A percentile compares a stretch with the other conserved stretches of the same genome.
Evolutionary conservation across 2,888 invertebrate species (phyloP).

Genomic region (Drosophila birchii): DNA sequence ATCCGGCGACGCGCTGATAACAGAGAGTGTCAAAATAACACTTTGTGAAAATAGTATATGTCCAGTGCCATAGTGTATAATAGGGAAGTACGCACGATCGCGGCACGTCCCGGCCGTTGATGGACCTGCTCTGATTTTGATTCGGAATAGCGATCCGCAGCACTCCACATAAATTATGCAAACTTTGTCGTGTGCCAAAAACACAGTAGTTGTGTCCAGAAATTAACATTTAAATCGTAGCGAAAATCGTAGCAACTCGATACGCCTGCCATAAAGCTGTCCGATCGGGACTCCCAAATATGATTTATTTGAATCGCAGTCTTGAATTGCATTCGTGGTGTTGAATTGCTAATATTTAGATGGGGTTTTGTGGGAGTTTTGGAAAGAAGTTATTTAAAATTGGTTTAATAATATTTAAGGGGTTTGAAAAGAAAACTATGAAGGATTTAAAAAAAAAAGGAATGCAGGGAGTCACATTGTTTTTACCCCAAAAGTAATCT

Average conservation of each 20-base stretch:
- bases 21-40: conserved; percentile 60
- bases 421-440: too few species aligned
- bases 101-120: conserved; percentile 43
- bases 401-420: background rate
- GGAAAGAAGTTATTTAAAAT: background rate
- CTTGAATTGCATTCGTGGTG: conserved; percentile 66
- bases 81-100: conserved; percentile 16
- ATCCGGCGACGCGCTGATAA: conserved; percentile 22
- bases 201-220: conserved; percentile 26
- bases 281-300: conserved; percentile 37
- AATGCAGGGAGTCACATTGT: background rate
- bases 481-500: background rate
- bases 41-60: conserved; percentile 56
- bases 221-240: conserved; percentile 72
- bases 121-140: conserved; percentile 62
- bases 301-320: conserved; percentile 62
- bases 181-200: conserved; percentile 77
- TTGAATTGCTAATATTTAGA: conserved; percentile 62
- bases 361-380: background rate
- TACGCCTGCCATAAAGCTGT: conserved; percentile 67
- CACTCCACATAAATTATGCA: conserved; percentile 63
- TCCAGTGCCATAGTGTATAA: conserved; percentile 53
- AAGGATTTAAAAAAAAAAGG: too few species aligned
- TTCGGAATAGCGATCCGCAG: conserved; percentile 43
- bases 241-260: conserved; percentile 39